Evolutionary conservation across 2,888 invertebrate species (phyloP).

Genomic region (Schizaphis graminum): DNA sequence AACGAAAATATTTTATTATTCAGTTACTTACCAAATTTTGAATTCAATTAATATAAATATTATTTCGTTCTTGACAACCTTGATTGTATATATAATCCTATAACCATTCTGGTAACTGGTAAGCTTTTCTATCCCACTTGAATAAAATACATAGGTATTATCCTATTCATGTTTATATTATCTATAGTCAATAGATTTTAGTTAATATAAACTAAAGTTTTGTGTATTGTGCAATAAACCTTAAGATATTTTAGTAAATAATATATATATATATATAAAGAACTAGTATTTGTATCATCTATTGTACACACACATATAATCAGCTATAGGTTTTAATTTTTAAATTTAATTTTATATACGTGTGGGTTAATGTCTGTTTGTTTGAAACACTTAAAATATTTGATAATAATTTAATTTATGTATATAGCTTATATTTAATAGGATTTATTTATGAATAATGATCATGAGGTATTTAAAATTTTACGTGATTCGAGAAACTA

Average conservation of each 20-base stretch:
- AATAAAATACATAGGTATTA: background rate
- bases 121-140: background rate
- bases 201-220: background rate
- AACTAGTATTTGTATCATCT: background rate
- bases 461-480: background rate
- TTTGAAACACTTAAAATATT: background rate
- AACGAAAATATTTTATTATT: too few relatives aligned
- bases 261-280: background rate
- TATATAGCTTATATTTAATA: background rate
- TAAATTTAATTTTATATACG: background rate
- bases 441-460: background rate
- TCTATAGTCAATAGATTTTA: background rate
- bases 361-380: background rate
- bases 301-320: background rate
- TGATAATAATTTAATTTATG: background rate
- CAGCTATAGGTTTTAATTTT: background rate
- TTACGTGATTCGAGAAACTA: background rate
- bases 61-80: background rate
- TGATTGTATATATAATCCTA: background rate
- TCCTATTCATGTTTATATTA: background rate
- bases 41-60: background rate
- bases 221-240: background rate
- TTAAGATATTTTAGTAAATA: background rate
- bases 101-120: background rate
- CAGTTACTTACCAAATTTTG: too few relatives aligned